Conservation (phyloP, 2,797 vertebrate species). For the Brotula barbata region DNA sequence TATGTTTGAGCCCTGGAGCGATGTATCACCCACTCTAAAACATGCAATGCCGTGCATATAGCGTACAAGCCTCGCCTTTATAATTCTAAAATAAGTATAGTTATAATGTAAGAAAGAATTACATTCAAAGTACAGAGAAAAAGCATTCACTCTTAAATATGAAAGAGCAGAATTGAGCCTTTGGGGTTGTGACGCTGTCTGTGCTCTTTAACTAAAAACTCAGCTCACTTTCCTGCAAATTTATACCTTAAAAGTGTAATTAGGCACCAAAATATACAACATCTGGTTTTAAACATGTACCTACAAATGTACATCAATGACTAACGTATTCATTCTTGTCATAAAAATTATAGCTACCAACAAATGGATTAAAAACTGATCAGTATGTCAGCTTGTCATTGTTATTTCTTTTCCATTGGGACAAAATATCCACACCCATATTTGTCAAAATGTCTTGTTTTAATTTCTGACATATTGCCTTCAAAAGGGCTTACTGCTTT, state of each 20-base stretch:
- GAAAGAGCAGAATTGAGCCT: too few relatives aligned
- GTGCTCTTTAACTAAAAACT: too few relatives aligned
- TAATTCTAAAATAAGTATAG: neutral
- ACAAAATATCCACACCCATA: slow-evolving; percentile 15
- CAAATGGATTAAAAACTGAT: too few relatives aligned
- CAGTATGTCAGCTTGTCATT: too few relatives aligned
- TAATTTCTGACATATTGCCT: slow-evolving; percentile 31
- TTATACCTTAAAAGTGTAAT: too few relatives aligned
- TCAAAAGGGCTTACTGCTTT: slow-evolving; percentile 26
- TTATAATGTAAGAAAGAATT: neutral
- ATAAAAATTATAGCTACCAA: too few relatives aligned
- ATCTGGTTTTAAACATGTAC: too few relatives aligned
- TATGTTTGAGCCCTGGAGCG: neutral
- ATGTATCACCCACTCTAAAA: neutral
- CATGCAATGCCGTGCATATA: neutral
- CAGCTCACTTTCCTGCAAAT: too few relatives aligned
- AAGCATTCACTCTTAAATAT: slow-evolving; percentile 9
- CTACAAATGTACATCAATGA: too few relatives aligned
- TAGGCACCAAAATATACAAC: too few relatives aligned
- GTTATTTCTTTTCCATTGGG: slow-evolving; percentile 4
- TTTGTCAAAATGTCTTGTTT: neutral
- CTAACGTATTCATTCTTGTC: too few relatives aligned
- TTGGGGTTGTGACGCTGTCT: too few relatives aligned
- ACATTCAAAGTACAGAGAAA: neutral
- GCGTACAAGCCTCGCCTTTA: neutral